phyloP scores from a whole-genome alignment of 2,797 vertebrate species.

The Halcyon chelicuti region DNA sequence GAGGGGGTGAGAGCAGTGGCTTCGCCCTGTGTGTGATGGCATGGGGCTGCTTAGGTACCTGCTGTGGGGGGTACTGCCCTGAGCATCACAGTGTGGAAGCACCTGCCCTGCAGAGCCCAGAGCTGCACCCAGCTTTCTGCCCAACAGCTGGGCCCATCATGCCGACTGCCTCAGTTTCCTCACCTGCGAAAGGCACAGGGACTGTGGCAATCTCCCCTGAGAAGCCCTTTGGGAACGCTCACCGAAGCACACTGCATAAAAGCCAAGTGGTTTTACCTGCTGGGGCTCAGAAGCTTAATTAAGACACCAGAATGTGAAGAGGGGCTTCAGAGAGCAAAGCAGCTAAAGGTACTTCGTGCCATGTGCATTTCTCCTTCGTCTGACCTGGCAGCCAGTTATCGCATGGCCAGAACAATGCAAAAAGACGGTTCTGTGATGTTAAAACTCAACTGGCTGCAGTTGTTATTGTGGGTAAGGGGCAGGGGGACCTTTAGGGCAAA shows the following conservation, averaged over 20 bases:
- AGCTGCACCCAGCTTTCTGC: background rate
- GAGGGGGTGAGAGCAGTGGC: background rate
- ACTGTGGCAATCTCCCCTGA: background rate
- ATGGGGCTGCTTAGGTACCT: too few relatives aligned
- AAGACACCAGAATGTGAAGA: background rate
- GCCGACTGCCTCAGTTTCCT: background rate
- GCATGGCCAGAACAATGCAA: background rate
- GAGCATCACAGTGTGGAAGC: accelerated
- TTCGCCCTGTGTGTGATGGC: accelerated
- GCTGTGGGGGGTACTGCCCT: accelerated
- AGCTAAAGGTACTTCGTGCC: background rate
- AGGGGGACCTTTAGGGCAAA: background rate
- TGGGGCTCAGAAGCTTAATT: background rate
- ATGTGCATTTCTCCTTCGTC: accelerated
- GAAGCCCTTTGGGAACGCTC: background rate
- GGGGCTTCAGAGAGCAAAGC: background rate
- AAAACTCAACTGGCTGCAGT: background rate
- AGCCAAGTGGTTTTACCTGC: background rate
- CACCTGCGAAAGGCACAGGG: background rate
- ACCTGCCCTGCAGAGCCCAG: background rate
- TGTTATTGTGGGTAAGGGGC: background rate
- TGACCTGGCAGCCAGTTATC: too few relatives aligned
- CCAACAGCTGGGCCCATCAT: accelerated
- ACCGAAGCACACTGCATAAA: background rate
- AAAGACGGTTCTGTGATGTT: background rate